Conservation (phyloP, 2,113 vertebrate species). For the Heloderma charlesbogerti region DNA sequence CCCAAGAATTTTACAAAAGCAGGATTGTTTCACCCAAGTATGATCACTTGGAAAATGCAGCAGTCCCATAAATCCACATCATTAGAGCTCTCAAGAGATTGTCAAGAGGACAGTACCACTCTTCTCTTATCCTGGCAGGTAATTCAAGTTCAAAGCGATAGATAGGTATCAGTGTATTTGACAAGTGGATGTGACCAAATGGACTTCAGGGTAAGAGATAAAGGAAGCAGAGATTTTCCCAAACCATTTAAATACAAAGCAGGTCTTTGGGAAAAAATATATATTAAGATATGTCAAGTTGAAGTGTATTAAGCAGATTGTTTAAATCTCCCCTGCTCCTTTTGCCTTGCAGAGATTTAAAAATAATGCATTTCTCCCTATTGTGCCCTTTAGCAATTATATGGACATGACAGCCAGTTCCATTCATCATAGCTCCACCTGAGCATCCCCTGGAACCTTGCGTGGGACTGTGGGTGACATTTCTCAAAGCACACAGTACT, state of each 20-base stretch:
- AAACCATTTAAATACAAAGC: not conserved
- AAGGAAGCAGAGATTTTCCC: not conserved
- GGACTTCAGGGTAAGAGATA: not conserved
- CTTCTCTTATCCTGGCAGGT: not conserved
- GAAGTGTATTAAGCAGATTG: constrained; percentile 16
- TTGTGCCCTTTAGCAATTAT: constrained; percentile 25
- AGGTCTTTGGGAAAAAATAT: constrained; percentile 34
- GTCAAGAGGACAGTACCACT: not conserved
- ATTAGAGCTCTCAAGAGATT: constrained; percentile 23
- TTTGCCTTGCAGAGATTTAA: constrained; percentile 57
- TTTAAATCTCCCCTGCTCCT: constrained; percentile 35
- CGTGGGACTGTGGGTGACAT: not conserved
- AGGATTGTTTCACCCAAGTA: not conserved
- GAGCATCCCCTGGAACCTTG: not conserved
- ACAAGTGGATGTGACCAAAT: constrained; percentile 24
- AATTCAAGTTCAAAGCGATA: constrained; percentile 30
- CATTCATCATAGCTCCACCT: not conserved
- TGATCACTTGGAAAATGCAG: not conserved
- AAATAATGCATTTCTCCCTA: constrained; percentile 57
- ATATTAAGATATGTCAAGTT: constrained; percentile 40
- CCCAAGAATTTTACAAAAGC: not conserved
- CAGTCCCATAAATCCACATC: not conserved
- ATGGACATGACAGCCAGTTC: not conserved
- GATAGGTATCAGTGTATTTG: constrained; percentile 15
- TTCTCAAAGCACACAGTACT: too few relatives aligned